Evolutionary conservation across 2,888 invertebrate species (phyloP).

Genomic region (Eurytoma adleriae): DNA sequence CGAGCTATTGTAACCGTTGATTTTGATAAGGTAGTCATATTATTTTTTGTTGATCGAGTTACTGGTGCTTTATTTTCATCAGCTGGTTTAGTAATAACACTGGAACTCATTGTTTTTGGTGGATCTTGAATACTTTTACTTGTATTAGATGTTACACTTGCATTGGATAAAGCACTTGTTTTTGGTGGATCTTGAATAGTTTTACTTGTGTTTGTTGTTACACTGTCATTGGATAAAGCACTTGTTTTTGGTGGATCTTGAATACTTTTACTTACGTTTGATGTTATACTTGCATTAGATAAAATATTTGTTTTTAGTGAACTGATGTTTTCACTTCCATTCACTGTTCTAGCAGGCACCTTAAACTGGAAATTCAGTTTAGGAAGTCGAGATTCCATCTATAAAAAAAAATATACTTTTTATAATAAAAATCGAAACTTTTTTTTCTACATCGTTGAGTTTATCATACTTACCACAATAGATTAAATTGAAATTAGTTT

Average conservation of each 20-base stretch:
- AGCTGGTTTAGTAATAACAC: slow-evolving; percentile 56
- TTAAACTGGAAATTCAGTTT: slow-evolving; percentile 66
- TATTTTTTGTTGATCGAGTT: slow-evolving; percentile 63
- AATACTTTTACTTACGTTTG: too few species aligned
- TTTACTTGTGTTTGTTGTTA: too few species aligned
- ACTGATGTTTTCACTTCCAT: slow-evolving; percentile 21
- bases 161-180: too few species aligned
- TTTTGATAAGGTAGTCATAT: slow-evolving; percentile 59
- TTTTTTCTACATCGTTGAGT: neutral
- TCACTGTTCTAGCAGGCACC: slow-evolving; percentile 54
- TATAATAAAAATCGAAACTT: neutral
- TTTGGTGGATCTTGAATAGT: too few species aligned
- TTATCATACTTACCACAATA: slow-evolving; percentile 10
- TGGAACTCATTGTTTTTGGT: slow-evolving; percentile 62
- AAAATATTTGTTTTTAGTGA: slow-evolving; percentile 21
- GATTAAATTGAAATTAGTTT: neutral
- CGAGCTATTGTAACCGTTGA: slow-evolving; percentile 40
- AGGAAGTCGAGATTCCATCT: slow-evolving; percentile 78
- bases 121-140: slow-evolving; percentile 3
- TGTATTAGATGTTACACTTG: slow-evolving; percentile 5
- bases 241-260: too few species aligned
- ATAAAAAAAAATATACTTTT: slow-evolving; percentile 33
- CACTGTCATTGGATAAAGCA: too few species aligned
- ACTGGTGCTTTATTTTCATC: slow-evolving; percentile 66
- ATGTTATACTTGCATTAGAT: slow-evolving; percentile 8